These are phyloP conservation scores for Pelusios castaneus DNA, from an alignment of 2,113 vertebrate species.

Conservation along the genomic window DNA sequence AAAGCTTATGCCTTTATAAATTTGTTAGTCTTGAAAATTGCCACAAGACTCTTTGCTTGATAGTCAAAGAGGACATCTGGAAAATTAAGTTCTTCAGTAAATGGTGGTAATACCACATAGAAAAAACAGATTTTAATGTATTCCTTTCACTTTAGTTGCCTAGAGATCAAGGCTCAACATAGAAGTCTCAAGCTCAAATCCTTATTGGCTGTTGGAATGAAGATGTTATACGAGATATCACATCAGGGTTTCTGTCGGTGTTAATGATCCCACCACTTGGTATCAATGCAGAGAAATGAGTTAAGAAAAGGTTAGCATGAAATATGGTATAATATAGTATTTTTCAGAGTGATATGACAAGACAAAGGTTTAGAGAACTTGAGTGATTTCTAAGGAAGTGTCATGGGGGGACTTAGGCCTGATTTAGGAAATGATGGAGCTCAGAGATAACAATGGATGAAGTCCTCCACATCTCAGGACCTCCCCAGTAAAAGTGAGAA, in stretches of 20 bases:
- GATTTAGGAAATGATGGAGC: neutral
- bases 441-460: neutral
- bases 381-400: neutral
- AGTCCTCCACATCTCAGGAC: neutral
- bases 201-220: neutral
- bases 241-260: neutral
- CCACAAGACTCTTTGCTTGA: too few relatives aligned
- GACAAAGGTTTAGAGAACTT: neutral
- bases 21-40: too few relatives aligned
- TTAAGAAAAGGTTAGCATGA: too few relatives aligned
- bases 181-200: neutral
- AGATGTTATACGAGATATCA: neutral
- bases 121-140: neutral
- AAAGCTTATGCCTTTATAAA: too few relatives aligned
- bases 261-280: neutral
- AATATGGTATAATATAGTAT: too few relatives aligned
- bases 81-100: neutral
- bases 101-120: neutral
- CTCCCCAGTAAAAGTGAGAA: neutral
- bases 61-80: too few relatives aligned
- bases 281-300: too few relatives aligned
- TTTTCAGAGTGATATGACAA: neutral
- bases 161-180: neutral
- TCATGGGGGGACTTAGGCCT: neutral
- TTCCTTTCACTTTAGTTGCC: neutral